Conservation (phyloP, 2,888 invertebrate species). For the Helleia helle region DNA sequence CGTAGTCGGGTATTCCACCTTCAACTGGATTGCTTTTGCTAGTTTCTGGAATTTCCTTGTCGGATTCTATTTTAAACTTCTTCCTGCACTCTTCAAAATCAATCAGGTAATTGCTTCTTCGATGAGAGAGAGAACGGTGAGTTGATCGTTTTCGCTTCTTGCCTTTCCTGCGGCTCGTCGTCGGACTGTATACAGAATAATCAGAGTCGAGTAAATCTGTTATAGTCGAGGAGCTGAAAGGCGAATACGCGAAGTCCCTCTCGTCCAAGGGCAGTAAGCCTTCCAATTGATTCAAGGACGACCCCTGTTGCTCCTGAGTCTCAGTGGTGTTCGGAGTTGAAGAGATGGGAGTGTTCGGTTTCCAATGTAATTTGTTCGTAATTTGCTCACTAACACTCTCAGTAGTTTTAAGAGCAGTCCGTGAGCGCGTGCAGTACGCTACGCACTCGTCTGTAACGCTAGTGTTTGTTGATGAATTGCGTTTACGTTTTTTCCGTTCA, state of each 20-base stretch:
- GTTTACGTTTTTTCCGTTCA: constrained; percentile 59
- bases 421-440: constrained; percentile 64
- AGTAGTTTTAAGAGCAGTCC: constrained; percentile 58
- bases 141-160: constrained; percentile 62
- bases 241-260: constrained; percentile 66
- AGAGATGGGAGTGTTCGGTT: constrained; percentile 32
- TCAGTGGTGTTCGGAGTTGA: constrained; percentile 36
- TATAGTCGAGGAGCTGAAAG: constrained; percentile 65
- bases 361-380: constrained; percentile 35
- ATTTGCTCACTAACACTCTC: constrained; percentile 58
- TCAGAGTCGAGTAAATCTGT: constrained; percentile 65
- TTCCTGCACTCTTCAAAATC: constrained; percentile 53
- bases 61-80: constrained; percentile 71
- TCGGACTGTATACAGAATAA: constrained; percentile 65
- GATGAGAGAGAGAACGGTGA: constrained; percentile 53
- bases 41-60: constrained; percentile 44
- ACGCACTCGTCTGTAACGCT: constrained; percentile 52
- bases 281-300: constrained; percentile 39
- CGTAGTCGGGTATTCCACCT: constrained; percentile 36
- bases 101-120: constrained; percentile 47
- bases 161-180: constrained; percentile 53
- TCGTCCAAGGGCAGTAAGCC: constrained; percentile 64
- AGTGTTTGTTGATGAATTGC: constrained; percentile 32
- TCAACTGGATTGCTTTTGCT: constrained; percentile 33
- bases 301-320: constrained; percentile 29